Evolutionary conservation across 2,888 invertebrate genomes (phyloP).

Genomic region (Panorpa germanica): DNA sequence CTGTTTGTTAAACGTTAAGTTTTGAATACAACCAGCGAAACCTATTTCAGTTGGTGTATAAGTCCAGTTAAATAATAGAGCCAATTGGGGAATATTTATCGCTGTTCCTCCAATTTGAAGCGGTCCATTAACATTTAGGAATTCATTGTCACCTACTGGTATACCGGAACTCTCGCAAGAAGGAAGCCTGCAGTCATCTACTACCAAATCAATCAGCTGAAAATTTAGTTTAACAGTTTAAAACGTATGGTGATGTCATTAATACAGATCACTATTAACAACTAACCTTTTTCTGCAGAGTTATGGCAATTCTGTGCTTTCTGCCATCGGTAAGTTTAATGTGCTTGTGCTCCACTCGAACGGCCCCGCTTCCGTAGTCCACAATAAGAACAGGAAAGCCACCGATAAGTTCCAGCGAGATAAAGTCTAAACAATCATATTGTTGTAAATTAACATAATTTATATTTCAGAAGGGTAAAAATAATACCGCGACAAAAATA

Average conservation of each 20-base stretch:
- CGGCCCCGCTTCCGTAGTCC: constrained; percentile 74
- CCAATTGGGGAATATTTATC: constrained; percentile 40
- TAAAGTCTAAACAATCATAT: too few relatives aligned
- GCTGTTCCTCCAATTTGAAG: constrained; percentile 69
- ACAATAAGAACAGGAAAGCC: constrained; percentile 71
- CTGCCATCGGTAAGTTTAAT: constrained; percentile 66
- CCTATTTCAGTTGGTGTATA: constrained; percentile 46
- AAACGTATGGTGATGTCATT: too few relatives aligned
- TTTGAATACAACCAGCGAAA: constrained; percentile 80
- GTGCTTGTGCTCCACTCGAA: constrained; percentile 44
- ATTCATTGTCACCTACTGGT: constrained; percentile 49
- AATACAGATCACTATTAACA: too few relatives aligned
- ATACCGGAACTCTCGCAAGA: constrained; percentile 51
- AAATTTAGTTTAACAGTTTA: too few relatives aligned
- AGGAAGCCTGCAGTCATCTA: constrained; percentile 52
- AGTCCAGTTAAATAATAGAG: constrained; percentile 45
- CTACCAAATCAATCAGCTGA: constrained; percentile 61
- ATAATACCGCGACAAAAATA: too few relatives aligned
- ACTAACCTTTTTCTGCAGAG: constrained; percentile 36
- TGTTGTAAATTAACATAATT: too few relatives aligned
- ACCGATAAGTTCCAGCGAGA: constrained; percentile 67
- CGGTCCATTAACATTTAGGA: constrained; percentile 69
- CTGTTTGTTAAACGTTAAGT: constrained; percentile 72
- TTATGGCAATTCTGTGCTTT: constrained; percentile 73
- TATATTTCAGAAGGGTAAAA: too few relatives aligned